These are phyloP conservation scores for Tachina lurida DNA, from an alignment of 2,888 invertebrate species.

Conservation along the genomic window DNA sequence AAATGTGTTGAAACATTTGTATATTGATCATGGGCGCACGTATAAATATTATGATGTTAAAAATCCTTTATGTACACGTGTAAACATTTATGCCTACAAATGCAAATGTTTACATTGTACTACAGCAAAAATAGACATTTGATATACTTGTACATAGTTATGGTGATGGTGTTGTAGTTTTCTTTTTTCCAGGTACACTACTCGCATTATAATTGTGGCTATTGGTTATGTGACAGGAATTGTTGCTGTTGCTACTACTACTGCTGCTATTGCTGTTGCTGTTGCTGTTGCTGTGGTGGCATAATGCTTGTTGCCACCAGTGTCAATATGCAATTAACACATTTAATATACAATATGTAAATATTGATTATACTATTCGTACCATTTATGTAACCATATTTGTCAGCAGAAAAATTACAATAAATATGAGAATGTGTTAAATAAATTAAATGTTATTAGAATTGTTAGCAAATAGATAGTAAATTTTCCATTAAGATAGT, in stretches of 20 bases:
- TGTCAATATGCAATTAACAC: slow-evolving; percentile 62
- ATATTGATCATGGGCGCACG: background rate
- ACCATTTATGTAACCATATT: slow-evolving; percentile 13
- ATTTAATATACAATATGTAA: slow-evolving; percentile 50
- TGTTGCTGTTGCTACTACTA: background rate
- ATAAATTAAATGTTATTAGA: slow-evolving; percentile 33
- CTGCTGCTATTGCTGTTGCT: background rate
- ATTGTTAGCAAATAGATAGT: slow-evolving; percentile 3
- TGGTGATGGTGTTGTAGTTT: background rate
- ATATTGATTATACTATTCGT: slow-evolving; percentile 53
- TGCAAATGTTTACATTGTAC: slow-evolving; percentile 28
- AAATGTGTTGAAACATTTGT: background rate
- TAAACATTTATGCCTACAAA: slow-evolving; percentile 13
- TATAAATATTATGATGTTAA: slow-evolving; percentile 16
- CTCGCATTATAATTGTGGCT: slow-evolving; percentile 27
- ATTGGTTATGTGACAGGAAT: background rate
- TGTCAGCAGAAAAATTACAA: slow-evolving; percentile 9
- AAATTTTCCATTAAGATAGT: background rate
- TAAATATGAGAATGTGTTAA: slow-evolving; percentile 7
- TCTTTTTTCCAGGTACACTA: background rate
- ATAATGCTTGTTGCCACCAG: slow-evolving; percentile 16
- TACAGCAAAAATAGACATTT: slow-evolving; percentile 29
- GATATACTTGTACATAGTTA: background rate
- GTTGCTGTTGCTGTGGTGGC: background rate
- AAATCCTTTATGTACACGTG: slow-evolving; percentile 51